Conservation (phyloP, 2,888 invertebrate genomes). For the Zhuqinia jingwanae region DNA sequence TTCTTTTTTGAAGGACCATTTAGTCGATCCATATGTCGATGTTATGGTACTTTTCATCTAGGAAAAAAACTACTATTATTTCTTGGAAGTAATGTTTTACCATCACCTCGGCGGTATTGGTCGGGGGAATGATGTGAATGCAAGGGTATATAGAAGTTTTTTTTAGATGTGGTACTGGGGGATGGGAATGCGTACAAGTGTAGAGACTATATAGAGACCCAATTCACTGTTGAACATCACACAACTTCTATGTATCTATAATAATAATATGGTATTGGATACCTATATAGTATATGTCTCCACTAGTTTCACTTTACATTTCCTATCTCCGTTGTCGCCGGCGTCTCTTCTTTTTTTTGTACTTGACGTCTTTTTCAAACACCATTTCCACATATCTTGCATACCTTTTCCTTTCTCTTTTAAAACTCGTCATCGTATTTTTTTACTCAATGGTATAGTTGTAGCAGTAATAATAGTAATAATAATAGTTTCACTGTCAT, state of each 20-base stretch:
- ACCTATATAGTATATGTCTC: not conserved
- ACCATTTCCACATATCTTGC: conserved; percentile 57
- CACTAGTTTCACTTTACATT: conserved; percentile 29
- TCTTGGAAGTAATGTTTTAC: conserved; percentile 30
- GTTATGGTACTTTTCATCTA: conserved; percentile 39
- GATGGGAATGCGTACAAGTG: no score
- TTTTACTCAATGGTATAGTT: conserved; percentile 4
- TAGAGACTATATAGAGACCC: no score
- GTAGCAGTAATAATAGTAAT: conserved; percentile 48
- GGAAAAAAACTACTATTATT: conserved; percentile 15
- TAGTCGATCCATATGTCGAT: conserved; percentile 54
- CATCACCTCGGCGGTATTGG: not conserved
- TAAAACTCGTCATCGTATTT: not conserved
- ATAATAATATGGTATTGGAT: no score
- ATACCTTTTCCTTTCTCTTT: conserved; percentile 38
- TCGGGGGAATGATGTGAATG: conserved; percentile 30
- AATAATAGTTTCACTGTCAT: conserved; percentile 47
- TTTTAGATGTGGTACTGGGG: no score
- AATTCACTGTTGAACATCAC: no score
- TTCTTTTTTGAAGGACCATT: conserved; percentile 65
- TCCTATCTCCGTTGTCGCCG: not conserved
- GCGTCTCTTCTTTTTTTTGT: conserved; percentile 23
- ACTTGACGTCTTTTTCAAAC: conserved; percentile 63
- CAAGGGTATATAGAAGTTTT: not conserved
- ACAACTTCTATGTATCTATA: no score